Base-by-base conservation (phyloP, 2,888 invertebrate species). In the Xylocampa areola region DNA sequence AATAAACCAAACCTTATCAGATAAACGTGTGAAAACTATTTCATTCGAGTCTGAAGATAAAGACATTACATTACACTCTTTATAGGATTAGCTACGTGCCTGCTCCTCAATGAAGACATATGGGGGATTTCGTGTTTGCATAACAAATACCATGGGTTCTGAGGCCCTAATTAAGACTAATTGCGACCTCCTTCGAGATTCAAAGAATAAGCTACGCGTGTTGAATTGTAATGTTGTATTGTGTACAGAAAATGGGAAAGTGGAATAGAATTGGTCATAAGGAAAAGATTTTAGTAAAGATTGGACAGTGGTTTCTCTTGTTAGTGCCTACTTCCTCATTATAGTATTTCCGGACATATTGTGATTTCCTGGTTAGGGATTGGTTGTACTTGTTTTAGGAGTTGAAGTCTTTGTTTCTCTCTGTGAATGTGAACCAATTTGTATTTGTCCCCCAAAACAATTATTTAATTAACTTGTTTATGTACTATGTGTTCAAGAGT, bases 151-250 rank as follows among this genome's bases (percentile, higher is more conserved):
- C 72, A 79, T 79, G 61, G 79, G 75, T 77, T 83, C 82, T 76
- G 79, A 73, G 73, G 68, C 68, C 73, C 79, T 88, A 90, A 90
- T 90, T 88, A 86, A 86, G 89, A 90, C 84, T 90, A 89, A 90
- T 90, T 88, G 88, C 84, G 72, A 74, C 71, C 77, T 80, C 80
- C 82, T 80, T 73, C 51, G 78, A 76, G 79, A 71, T 69, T 61
- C 45, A 53, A 63, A 68, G 68, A 70, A 70, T 52, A 50, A 33
- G 19, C 43, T 16, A 74, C 64, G 68, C 41, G 25, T 16, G 21
- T 8, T 14, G 77, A 70, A 64, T 74, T 16, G 33, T 68, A 74
- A 74, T 74, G 48, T 1, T 21, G 33, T 32, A 39, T 47, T 53
- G 54, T 52, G 25, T 21, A 14, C 0, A 44, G 19, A 4, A 17